These are phyloP conservation scores for Aphelinus certus DNA, from an alignment of 1,140 invertebrate genomes.

Conservation along the genomic window DNA sequence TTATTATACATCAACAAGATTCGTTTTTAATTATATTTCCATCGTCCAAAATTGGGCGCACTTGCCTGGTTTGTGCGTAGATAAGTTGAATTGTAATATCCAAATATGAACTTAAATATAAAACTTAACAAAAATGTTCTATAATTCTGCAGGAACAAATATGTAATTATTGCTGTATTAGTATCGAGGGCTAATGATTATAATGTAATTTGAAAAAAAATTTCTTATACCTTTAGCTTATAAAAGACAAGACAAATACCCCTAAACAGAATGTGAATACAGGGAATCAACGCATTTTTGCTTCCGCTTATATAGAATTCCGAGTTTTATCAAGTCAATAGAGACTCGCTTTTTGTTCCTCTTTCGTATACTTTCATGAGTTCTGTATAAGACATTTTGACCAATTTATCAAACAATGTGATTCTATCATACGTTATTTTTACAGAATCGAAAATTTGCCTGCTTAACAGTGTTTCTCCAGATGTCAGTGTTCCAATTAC, in stretches of 20 bases:
- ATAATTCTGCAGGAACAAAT: background rate
- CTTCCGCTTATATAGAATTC: conserved; percentile 31
- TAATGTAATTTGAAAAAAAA: background rate
- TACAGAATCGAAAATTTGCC: background rate
- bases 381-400: conserved; percentile 54
- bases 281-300: conserved; percentile 33
- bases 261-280: background rate
- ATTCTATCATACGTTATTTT: conserved; percentile 40
- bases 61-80: background rate
- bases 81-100: background rate
- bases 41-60: conserved; percentile 10
- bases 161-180: background rate
- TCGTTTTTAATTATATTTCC: conserved; percentile 17
- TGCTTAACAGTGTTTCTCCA: conserved; percentile 24
- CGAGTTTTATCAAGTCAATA: conserved; percentile 29
- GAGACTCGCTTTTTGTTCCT: conserved; percentile 24
- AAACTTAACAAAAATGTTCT: conserved; percentile 9
- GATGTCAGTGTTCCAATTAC: background rate
- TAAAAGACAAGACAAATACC: background rate
- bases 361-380: conserved; percentile 61
- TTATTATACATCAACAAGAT: conserved; percentile 42
- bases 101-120: conserved; percentile 1
- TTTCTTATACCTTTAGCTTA: too few species aligned
- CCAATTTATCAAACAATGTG: conserved; percentile 54
- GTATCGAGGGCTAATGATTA: too few species aligned